Percentiles rank a stretch among this genome's conserved stretches.
phyloP scores from a whole-genome alignment of 2,797 vertebrate genomes.

The Chloroceryle amazona region DNA sequence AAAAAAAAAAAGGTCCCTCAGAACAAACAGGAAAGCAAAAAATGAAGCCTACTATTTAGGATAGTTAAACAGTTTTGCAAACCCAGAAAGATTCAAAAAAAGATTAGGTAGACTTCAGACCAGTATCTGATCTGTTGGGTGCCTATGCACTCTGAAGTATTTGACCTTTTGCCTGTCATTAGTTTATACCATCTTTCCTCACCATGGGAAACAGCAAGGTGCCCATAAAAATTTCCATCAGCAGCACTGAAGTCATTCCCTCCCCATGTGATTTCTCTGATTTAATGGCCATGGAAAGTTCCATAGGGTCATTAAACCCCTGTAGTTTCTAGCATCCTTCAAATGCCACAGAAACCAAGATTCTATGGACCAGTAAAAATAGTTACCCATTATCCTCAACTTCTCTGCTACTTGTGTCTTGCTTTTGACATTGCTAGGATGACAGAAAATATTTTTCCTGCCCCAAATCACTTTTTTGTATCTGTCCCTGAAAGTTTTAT shows the following conservation, averaged over 20 bases:
- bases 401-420: not conserved
- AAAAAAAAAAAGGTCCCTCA: not conserved
- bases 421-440: constrained; percentile 16
- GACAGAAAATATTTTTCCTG: constrained; percentile 28
- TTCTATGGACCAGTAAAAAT: not conserved
- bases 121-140: not conserved
- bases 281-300: constrained; percentile 7
- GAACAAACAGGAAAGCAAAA: not conserved
- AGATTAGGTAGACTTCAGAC: not conserved
- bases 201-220: not conserved
- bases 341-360: constrained; percentile 3
- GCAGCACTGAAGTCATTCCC: not conserved
- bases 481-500: constrained; percentile 33
- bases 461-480: constrained; percentile 11
- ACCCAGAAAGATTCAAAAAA: not conserved
- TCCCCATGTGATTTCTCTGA: not conserved
- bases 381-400: not conserved
- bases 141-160: not conserved
- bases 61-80: not conserved
- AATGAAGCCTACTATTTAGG: not conserved
- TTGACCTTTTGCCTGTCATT: constrained; percentile 9
- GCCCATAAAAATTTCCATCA: constrained; percentile 21
- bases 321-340: constrained; percentile 3
- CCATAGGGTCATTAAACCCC: constrained; percentile 27
- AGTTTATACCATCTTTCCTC: not conserved